Evolutionary conservation across 2,888 invertebrate genomes (phyloP), one percentile per base, ranked within the genome.

Genomic region (Polydesmus complanatus): DNA sequence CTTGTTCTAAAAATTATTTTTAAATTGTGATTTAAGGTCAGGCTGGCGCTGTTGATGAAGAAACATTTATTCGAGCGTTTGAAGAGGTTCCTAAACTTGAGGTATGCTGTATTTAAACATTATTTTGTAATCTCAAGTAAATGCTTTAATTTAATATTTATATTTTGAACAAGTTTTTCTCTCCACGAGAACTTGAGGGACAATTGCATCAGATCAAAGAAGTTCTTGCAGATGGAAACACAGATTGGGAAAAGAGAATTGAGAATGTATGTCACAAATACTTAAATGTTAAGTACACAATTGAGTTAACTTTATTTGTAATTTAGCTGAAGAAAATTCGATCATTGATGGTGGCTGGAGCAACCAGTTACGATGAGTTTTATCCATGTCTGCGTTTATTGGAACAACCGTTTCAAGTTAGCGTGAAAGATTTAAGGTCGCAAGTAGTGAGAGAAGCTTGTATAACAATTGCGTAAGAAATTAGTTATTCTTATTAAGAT

Each of bases 371-470:
- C 67, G 81, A 83, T 56, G 82, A 82, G 64, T 92, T 96, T 73
- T 78, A 80, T 61, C 81, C 81, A 59, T 82, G 84, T 66, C 77
- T 96, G 61, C 86, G 89, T 70, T 82, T 81, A 64, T 72, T 94
- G 62, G 90, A 91, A 58, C 81, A 85, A 68, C 82, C 91, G 26
- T 85, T 94, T 70, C 83, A 89, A 64, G 81, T 81, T 64, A 85
- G 88, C 63, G 81, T 91, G 66, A 88, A 87, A 76, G 93, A 94
- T 74, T 78, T 94, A 8, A 80, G 93, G 70, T 97, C 96, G 67
- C 88, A 89, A 77, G 90, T 96, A 63, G 95, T 95, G 1, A 81
- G 97, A 55, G 98, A 98, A 74, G 91, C 92, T 1, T 96, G 95
- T 72, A 87, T 96, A 63, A 92, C 95, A 0, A 84, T 96, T 68